A percentile compares a stretch with the other conserved stretches of the same genome.
Conservation (phyloP, 2,888 invertebrate genomes). For the Caenorhabditis sp. region DNA sequence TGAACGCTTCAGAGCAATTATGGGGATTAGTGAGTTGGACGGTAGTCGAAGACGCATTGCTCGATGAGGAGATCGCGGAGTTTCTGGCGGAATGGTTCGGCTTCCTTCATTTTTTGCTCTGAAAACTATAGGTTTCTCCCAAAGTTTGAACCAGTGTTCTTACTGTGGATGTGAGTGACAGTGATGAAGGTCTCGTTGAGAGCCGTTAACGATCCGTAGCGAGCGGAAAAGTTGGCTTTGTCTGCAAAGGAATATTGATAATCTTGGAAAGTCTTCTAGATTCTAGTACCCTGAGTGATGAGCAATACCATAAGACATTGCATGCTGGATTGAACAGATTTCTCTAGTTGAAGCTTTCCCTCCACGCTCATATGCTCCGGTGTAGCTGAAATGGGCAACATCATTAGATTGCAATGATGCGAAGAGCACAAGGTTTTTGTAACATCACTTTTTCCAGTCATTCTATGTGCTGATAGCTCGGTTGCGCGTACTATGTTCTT, state of each 20-base stretch:
- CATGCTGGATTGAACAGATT: conserved; percentile 39
- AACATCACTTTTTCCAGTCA: conserved; percentile 3
- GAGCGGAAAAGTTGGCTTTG: conserved; percentile 31
- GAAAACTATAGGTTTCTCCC: neutral
- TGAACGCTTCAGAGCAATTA: neutral
- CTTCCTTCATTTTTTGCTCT: conserved; percentile 59
- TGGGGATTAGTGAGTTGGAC: conserved; percentile 18
- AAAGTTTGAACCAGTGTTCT: neutral
- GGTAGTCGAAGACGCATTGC: conserved; percentile 51
- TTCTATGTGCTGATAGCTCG: conserved; percentile 51
- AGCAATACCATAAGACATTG: conserved; percentile 36
- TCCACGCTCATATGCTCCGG: conserved; percentile 13
- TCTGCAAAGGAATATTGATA: conserved; percentile 31
- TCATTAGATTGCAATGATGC: neutral
- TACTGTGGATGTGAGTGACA: conserved; percentile 40
- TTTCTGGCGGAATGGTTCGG: conserved; percentile 39
- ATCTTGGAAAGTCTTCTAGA: neutral
- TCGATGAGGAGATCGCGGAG: conserved; percentile 55
- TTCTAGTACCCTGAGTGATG: conserved; percentile 26
- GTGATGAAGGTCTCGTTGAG: conserved; percentile 58
- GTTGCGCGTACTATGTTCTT: conserved; percentile 30
- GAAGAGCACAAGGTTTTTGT: neutral
- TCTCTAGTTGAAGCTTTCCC: conserved; percentile 37
- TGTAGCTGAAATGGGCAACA: conserved; percentile 29
- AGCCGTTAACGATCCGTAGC: conserved; percentile 47